These are phyloP conservation scores for Cybosia mesomella DNA, from an alignment of 2,888 invertebrate genomes.

Conservation along the genomic window DNA sequence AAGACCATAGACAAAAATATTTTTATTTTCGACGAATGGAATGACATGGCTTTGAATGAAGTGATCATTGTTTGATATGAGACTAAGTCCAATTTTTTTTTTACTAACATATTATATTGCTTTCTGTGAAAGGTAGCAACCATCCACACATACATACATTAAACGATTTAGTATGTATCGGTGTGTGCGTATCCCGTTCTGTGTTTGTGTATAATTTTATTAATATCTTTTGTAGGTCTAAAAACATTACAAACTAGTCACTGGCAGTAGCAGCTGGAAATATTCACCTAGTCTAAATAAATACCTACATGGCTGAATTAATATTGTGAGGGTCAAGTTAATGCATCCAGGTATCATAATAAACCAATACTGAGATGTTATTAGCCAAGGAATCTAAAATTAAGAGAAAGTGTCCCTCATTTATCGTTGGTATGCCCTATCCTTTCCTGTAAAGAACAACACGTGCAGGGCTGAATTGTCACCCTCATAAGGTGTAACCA, in stretches of 20 bases:
- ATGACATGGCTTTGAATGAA: no score
- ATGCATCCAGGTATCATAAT: neutral
- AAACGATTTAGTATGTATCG: neutral
- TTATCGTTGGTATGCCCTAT: no score
- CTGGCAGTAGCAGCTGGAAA: no score
- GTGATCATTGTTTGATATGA: no score
- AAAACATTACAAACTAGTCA: neutral
- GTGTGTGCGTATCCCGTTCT: neutral
- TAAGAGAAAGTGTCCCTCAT: neutral
- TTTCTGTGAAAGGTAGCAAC: neutral
- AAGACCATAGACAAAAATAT: neutral
- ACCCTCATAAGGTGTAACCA: no score
- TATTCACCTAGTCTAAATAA: neutral
- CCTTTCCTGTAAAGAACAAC: no score
- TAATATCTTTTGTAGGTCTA: neutral
- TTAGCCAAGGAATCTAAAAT: neutral
- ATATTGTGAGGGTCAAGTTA: no score
- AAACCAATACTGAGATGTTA: neutral
- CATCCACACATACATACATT: neutral
- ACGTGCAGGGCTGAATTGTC: no score
- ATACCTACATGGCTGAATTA: neutral
- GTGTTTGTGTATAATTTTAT: no score
- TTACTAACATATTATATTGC: no score
- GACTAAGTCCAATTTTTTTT: no score
- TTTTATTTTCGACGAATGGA: neutral